Conservation (phyloP, 1,140 invertebrate genomes). For the Grapholita molesta region DNA sequence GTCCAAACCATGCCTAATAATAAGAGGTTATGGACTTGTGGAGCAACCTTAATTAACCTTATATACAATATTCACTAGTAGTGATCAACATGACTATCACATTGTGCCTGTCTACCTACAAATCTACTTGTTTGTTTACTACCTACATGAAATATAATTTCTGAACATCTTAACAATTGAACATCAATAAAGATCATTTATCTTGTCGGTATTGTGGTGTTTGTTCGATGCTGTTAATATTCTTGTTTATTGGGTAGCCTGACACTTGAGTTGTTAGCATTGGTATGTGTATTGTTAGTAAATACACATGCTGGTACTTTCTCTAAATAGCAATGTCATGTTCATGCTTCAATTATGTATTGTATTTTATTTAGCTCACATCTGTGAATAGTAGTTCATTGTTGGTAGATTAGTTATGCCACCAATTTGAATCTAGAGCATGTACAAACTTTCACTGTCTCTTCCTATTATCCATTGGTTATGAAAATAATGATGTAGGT, state of each 20-base stretch:
- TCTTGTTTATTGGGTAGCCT: too few relatives aligned
- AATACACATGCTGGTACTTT: neutral
- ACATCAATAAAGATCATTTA: neutral
- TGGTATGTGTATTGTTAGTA: neutral
- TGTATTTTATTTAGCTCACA: neutral
- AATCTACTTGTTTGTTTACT: neutral
- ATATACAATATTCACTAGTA: neutral
- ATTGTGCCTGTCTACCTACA: neutral
- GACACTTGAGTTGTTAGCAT: too few relatives aligned
- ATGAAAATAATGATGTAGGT: too few relatives aligned
- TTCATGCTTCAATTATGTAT: neutral
- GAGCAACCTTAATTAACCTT: neutral
- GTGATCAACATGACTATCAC: too few relatives aligned
- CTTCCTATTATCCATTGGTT: neutral
- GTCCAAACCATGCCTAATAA: slow-evolving; percentile 31
- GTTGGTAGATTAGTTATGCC: neutral
- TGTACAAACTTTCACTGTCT: neutral
- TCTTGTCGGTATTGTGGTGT: too few relatives aligned
- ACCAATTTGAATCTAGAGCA: neutral
- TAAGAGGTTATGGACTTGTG: slow-evolving; percentile 28
- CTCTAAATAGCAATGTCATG: neutral
- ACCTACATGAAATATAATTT: neutral
- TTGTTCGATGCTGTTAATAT: too few relatives aligned
- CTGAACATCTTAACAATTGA: neutral
- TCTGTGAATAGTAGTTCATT: neutral